A percentile compares a stretch with the other conserved stretches of the same genome.
Evolutionary conservation across 2,888 invertebrate genomes (phyloP).

Genomic region (Ceriagrion tenellum): DNA sequence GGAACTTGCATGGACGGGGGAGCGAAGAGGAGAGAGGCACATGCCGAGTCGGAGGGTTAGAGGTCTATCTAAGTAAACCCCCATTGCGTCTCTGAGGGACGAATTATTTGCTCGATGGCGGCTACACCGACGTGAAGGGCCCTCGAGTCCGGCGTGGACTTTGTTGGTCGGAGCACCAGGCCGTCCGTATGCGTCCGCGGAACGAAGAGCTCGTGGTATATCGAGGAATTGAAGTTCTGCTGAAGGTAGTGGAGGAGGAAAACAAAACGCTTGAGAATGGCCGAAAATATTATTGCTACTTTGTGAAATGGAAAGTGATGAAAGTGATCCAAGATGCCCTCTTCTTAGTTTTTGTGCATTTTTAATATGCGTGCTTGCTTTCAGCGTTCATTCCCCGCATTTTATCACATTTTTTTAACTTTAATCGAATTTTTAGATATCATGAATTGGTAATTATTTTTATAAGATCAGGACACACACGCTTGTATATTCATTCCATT

Average conservation of each 20-base stretch:
- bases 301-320: too few relatives aligned
- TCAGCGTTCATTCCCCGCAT: too few relatives aligned
- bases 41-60: too few relatives aligned
- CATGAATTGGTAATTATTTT: too few relatives aligned
- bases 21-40: background rate
- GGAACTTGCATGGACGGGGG: background rate
- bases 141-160: background rate
- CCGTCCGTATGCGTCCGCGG: background rate
- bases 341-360: too few relatives aligned
- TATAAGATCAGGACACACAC: too few relatives aligned
- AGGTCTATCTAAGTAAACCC: background rate
- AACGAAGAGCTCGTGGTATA: background rate
- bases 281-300: background rate
- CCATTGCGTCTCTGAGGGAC: background rate
- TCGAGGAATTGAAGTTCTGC: too few relatives aligned
- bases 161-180: background rate
- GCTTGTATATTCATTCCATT: too few relatives aligned
- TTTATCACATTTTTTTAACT: too few relatives aligned
- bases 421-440: too few relatives aligned
- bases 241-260: background rate
- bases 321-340: too few relatives aligned
- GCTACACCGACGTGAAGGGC: background rate
- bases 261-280: background rate
- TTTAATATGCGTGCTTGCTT: too few relatives aligned
- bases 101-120: background rate